phyloP scores from a whole-genome alignment of 1,140 invertebrate species.

The Zaprionus gabonicus region DNA sequence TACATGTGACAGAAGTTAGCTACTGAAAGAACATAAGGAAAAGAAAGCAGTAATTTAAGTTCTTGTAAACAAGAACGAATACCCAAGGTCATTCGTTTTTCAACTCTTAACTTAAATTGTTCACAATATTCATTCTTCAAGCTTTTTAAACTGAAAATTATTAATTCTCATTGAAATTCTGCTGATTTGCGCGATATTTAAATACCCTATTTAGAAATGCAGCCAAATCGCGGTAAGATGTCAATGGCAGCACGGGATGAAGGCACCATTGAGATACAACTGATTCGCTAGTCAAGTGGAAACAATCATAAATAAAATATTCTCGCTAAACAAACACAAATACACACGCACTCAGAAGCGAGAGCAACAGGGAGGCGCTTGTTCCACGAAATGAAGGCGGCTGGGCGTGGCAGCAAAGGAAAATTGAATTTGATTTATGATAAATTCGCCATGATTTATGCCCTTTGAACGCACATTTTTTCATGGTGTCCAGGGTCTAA shows the following conservation, averaged over 20 bases:
- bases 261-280: slow-evolving; percentile 53
- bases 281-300: slow-evolving; percentile 75
- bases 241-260: slow-evolving; percentile 20
- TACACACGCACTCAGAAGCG: slow-evolving; percentile 11
- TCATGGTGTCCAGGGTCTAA: slow-evolving; percentile 69
- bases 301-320: slow-evolving; percentile 76
- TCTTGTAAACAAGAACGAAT: background rate
- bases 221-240: slow-evolving; percentile 15
- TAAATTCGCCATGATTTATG: slow-evolving; percentile 81
- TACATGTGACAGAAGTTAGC: background rate
- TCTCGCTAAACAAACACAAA: slow-evolving; percentile 51
- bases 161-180: background rate
- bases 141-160: background rate
- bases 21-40: background rate
- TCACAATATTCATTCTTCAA: background rate
- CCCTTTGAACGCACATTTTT: slow-evolving; percentile 63
- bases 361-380: slow-evolving; percentile 10
- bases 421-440: slow-evolving; percentile 82
- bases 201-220: slow-evolving; percentile 19
- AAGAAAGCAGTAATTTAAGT: background rate
- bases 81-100: too few relatives aligned
- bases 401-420: slow-evolving; percentile 39
- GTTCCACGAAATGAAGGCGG: slow-evolving; percentile 26
- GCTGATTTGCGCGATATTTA: background rate
- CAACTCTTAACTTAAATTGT: too few relatives aligned